phyloP scores from a whole-genome alignment of 2,797 vertebrate species.

The Myotis daubentonii region DNA sequence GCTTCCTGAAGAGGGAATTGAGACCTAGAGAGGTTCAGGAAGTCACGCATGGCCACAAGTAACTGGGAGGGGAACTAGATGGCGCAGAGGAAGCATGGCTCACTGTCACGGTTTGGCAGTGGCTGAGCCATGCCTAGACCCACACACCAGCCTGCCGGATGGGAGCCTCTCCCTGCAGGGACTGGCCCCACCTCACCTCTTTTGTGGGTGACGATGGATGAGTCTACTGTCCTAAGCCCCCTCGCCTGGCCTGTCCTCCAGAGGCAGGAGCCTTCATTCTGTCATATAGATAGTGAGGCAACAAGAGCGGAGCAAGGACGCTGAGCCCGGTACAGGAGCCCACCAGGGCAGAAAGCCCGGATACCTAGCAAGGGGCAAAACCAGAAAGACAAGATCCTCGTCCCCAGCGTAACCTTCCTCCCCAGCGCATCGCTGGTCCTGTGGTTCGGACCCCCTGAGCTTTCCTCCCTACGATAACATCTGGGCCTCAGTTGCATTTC shows the following conservation, averaged over 20 bases:
- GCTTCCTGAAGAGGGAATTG: neutral
- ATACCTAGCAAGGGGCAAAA: too few species aligned
- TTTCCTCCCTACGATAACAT: too few species aligned
- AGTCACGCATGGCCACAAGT: rapidly evolving
- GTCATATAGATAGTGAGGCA: too few species aligned
- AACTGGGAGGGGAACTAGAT: neutral
- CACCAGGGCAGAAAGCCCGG: too few species aligned
- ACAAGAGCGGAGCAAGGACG: too few species aligned
- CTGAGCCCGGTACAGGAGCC: too few species aligned
- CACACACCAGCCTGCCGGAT: neutral
- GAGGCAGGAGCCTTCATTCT: neutral
- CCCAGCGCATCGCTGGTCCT: too few species aligned
- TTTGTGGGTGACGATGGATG: neutral
- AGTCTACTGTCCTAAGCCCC: neutral
- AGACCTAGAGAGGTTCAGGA: neutral
- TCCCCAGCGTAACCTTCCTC: too few species aligned
- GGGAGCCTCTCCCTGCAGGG: neutral
- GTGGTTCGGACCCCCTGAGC: too few species aligned
- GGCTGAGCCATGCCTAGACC: neutral
- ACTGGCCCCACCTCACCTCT: neutral
- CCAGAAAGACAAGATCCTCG: too few species aligned
- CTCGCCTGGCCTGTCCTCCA: neutral
- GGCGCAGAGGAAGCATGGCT: neutral
- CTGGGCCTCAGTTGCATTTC: too few species aligned
- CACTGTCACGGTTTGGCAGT: neutral